A percentile compares a stretch with the other conserved stretches of the same genome.
phyloP scores from a whole-genome alignment of 1,140 invertebrate genomes.

The Homalodisca vitripennis region DNA sequence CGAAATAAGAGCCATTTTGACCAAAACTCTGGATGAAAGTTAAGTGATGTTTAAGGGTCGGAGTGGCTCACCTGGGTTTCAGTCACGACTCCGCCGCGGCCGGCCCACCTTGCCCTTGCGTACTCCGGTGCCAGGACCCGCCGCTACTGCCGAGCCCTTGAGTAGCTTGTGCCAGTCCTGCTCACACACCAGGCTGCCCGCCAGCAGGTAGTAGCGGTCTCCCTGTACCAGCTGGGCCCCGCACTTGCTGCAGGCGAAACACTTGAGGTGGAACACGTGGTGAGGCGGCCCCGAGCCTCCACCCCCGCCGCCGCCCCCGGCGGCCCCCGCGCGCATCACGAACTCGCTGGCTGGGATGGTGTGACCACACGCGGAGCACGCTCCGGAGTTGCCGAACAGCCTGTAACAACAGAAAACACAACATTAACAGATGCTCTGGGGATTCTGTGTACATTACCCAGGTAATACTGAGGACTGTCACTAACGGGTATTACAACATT shows the following conservation, averaged over 20 bases:
- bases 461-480: too few relatives aligned
- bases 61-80: conserved; percentile 59
- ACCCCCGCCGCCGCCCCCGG: conserved; percentile 42
- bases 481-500: too few relatives aligned
- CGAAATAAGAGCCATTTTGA: too few relatives aligned
- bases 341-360: conserved; percentile 87
- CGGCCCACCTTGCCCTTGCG: conserved; percentile 78
- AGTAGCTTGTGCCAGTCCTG: conserved; percentile 90
- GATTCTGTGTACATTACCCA: too few relatives aligned
- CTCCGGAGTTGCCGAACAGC: conserved; percentile 83
- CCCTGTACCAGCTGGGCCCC: conserved; percentile 80
- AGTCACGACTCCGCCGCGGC: conserved; percentile 62
- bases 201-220: conserved; percentile 82
- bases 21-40: background rate
- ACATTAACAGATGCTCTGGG: conserved; percentile 29
- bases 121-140: conserved; percentile 57
- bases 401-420: conserved; percentile 52
- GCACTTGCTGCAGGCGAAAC: conserved; percentile 92
- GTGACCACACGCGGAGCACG: conserved; percentile 85
- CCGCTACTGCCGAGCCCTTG: conserved; percentile 58
- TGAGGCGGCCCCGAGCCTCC: conserved; percentile 47
- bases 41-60: background rate
- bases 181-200: conserved; percentile 84
- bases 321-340: conserved; percentile 72
- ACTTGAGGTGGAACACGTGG: conserved; percentile 89